Percentiles rank a stretch among this genome's conserved stretches.
Evolutionary conservation across 2,113 vertebrate species (phyloP).

Genomic region (Malaclemys terrapin): DNA sequence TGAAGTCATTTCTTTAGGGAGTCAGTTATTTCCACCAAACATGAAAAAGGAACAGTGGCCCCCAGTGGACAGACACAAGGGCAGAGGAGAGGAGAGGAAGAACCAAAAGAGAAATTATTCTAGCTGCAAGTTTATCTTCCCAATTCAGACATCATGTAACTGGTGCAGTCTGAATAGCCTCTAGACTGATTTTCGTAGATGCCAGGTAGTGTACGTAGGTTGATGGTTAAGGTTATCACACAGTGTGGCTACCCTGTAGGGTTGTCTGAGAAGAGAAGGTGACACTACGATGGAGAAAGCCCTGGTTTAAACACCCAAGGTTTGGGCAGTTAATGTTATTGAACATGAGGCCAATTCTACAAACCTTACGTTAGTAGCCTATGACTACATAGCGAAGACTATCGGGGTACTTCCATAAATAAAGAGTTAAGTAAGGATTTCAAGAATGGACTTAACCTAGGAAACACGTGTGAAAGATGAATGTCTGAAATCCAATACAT

Average conservation of each 20-base stretch:
- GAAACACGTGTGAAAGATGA: background rate
- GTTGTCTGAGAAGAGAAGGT: background rate
- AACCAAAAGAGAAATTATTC: accelerated
- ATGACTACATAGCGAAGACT: too few species aligned
- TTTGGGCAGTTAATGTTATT: accelerated
- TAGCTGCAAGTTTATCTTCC: background rate
- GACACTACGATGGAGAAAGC: accelerated
- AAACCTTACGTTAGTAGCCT: accelerated
- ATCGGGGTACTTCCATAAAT: accelerated
- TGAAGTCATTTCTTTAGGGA: background rate
- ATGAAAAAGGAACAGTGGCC: background rate
- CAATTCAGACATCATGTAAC: accelerated
- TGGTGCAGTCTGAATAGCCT: background rate
- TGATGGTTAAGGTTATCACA: background rate
- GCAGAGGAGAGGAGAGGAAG: too few species aligned
- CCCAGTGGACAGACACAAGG: too few species aligned
- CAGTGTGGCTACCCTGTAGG: background rate
- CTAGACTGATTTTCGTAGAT: background rate
- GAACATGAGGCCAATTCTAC: accelerated
- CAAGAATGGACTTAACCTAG: accelerated
- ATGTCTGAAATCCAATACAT: background rate
- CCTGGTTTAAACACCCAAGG: accelerated
- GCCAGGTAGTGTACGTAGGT: too few species aligned
- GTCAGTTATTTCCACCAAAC: background rate
- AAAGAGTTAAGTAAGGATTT: background rate